phyloP scores from a whole-genome alignment of 2,888 invertebrate species.

The Meandrusa payeni region DNA sequence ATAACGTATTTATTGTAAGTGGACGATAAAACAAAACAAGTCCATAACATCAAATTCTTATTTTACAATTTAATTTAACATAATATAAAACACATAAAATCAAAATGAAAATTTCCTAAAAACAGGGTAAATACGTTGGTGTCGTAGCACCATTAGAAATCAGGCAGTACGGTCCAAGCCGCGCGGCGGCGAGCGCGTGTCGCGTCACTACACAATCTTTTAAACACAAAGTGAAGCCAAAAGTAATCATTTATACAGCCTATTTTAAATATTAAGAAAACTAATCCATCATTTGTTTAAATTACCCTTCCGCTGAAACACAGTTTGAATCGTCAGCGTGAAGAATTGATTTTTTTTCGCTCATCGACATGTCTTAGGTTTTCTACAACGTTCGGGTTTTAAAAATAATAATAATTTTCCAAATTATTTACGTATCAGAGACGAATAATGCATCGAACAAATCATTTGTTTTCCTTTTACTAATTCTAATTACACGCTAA shows the following conservation, averaged over 20 bases:
- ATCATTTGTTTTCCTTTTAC: too few relatives aligned
- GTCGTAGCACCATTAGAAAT: conserved; percentile 33
- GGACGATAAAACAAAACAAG: too few relatives aligned
- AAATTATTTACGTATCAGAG: too few relatives aligned
- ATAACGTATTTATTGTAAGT: too few relatives aligned
- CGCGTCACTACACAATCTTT: conserved; percentile 34
- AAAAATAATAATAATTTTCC: too few relatives aligned
- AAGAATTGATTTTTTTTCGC: conserved; percentile 60
- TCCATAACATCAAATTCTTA: too few relatives aligned
- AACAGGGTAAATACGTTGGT: conserved; percentile 35
- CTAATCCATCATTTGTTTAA: too few relatives aligned
- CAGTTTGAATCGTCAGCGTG: conserved; percentile 38
- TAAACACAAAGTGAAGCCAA: conserved; percentile 34
- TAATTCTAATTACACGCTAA: too few relatives aligned
- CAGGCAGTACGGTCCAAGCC: conserved; percentile 57
- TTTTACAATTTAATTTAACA: too few relatives aligned
- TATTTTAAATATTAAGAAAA: conserved; percentile 23
- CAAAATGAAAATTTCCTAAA: conserved; percentile 33
- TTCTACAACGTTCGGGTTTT: not conserved
- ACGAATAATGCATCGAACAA: too few relatives aligned
- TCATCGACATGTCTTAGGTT: conserved; percentile 1
- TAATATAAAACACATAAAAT: too few relatives aligned
- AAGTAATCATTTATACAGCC: conserved; percentile 27
- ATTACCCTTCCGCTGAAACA: too few relatives aligned
- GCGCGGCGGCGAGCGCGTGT: conserved; percentile 67